Conservation (phyloP, 2,888 invertebrate genomes). For the Mayetiola destructor region DNA sequence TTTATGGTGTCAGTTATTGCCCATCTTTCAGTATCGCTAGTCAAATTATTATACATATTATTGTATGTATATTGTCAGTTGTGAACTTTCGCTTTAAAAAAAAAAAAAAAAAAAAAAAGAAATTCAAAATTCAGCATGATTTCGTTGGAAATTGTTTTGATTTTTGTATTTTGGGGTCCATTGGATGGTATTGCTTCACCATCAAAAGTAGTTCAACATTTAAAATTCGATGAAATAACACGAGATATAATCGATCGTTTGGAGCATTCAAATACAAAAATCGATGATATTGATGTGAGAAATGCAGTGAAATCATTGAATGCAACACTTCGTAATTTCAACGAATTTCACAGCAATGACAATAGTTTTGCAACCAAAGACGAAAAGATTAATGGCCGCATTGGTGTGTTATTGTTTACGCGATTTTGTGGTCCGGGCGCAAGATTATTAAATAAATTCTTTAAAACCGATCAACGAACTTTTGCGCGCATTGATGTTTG, state of each 20-base stretch:
- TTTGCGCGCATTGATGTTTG: constrained; percentile 7
- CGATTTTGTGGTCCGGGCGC: constrained; percentile 5
- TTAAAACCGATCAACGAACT: not conserved
- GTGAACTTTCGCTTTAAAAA: not conserved
- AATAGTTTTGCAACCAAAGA: not conserved
- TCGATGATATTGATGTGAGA: not conserved
- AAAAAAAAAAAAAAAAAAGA: too few species aligned
- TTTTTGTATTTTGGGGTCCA: not conserved
- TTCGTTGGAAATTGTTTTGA: too few species aligned
- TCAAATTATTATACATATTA: too few species aligned
- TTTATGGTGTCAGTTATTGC: too few species aligned
- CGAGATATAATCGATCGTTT: not conserved
- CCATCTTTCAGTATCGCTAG: too few species aligned
- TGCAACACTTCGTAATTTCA: not conserved
- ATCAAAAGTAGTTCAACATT: too few species aligned
- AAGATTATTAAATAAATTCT: not conserved
- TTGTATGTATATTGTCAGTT: too few species aligned
- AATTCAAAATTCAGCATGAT: too few species aligned
- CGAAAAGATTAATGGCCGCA: not conserved
- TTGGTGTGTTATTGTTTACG: not conserved
- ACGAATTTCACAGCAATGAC: not conserved
- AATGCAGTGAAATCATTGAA: not conserved
- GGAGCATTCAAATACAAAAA: not conserved
- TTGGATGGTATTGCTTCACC: not conserved
- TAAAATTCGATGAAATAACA: not conserved